These are phyloP conservation scores for Naja naja DNA, from an alignment of 2,113 vertebrate genomes.

Conservation along the genomic window DNA sequence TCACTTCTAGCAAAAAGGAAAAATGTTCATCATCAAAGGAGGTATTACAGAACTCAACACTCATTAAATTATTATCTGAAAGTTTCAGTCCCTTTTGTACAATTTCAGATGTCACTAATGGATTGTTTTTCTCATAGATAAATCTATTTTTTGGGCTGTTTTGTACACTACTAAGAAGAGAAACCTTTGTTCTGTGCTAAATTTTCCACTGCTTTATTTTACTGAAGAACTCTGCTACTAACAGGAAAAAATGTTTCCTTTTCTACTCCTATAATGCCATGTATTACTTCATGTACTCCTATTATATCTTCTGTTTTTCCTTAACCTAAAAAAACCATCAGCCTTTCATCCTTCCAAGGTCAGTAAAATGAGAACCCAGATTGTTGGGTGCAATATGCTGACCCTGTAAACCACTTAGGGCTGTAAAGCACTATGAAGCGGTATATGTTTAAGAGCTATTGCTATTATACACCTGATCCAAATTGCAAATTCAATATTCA, in stretches of 20 bases:
- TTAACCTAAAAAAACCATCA: background rate
- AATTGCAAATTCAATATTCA: background rate
- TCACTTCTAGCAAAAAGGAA: background rate
- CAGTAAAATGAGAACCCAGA: too few species aligned
- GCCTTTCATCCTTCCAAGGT: too few species aligned
- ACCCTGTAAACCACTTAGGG: too few species aligned
- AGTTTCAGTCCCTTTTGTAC: background rate
- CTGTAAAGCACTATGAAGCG: too few species aligned
- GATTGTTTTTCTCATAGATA: background rate
- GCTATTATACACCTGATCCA: background rate
- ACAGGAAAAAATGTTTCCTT: background rate
- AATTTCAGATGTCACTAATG: background rate
- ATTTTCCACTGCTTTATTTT: background rate
- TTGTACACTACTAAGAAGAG: background rate
- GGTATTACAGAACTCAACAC: background rate
- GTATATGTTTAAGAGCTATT: too few species aligned
- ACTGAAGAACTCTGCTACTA: background rate
- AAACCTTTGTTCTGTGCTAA: background rate
- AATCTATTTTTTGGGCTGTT: background rate
- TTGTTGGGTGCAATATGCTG: too few species aligned
- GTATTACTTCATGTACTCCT: background rate
- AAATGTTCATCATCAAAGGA: background rate
- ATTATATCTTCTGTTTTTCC: background rate
- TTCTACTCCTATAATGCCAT: background rate
- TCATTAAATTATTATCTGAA: background rate